Evolutionary conservation across 2,797 vertebrate genomes (phyloP).

Genomic region (Chaenodraco wilsoni): DNA sequence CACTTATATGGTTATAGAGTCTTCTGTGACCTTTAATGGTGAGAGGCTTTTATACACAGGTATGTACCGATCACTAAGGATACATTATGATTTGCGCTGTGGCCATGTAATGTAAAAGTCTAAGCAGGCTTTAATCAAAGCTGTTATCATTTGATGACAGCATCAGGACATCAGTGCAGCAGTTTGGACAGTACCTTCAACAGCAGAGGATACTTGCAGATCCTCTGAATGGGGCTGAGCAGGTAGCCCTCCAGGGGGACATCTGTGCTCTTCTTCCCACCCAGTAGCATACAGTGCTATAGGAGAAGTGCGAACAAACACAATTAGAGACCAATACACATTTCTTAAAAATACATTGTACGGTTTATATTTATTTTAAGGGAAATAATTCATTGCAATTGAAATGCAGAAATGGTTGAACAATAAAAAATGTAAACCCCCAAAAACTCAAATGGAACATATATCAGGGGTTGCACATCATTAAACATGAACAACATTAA

Average conservation of each 20-base stretch:
- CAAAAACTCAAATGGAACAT: too few species aligned
- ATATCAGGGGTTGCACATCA: too few species aligned
- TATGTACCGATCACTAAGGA: background rate
- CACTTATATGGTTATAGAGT: background rate
- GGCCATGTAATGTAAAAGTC: background rate
- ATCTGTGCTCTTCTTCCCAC: conserved; percentile 97
- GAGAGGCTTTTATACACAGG: too few species aligned
- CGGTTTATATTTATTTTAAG: too few species aligned
- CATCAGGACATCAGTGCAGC: background rate
- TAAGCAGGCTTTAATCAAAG: background rate
- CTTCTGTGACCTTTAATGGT: conserved; percentile 20
- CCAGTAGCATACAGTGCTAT: conserved; percentile 97
- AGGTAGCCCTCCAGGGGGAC: conserved; percentile 97
- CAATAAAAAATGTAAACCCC: too few species aligned
- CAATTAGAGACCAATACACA: background rate
- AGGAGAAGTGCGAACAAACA: conserved; percentile 36
- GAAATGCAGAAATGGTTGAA: too few species aligned
- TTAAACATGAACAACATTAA: too few species aligned
- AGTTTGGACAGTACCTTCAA: conserved; percentile 88
- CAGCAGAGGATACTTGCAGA: conserved; percentile 98
- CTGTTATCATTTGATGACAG: background rate
- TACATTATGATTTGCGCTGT: background rate
- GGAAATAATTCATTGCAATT: too few species aligned
- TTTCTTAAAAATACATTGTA: too few species aligned
- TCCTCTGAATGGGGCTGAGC: conserved; percentile 96